phyloP scores from a whole-genome alignment of 1,140 invertebrate genomes.

The Streblospio benedicti region DNA sequence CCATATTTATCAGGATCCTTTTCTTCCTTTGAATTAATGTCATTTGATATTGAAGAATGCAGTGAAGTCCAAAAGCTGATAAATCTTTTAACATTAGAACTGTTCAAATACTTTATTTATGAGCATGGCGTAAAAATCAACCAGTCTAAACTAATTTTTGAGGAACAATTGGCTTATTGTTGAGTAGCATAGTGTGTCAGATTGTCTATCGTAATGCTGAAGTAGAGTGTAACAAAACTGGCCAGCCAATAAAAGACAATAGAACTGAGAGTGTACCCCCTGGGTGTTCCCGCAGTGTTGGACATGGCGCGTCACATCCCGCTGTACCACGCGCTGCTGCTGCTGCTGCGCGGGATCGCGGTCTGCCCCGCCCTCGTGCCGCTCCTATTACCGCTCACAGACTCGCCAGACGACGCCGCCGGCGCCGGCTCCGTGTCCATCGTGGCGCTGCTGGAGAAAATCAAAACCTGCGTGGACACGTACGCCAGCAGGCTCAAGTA shows the following conservation, averaged over 20 bases:
- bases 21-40: no score
- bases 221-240: background rate
- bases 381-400: slow-evolving; percentile 57
- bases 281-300: slow-evolving; percentile 54
- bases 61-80: no score
- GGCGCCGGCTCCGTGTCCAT: slow-evolving; percentile 27
- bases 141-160: no score
- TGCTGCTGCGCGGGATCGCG: slow-evolving; percentile 70
- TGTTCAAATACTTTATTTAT: no score
- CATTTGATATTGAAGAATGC: no score
- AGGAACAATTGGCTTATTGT: no score
- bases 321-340: slow-evolving; percentile 73
- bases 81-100: no score
- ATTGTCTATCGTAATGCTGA: background rate
- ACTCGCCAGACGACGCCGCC: slow-evolving; percentile 32
- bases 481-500: slow-evolving; percentile 75
- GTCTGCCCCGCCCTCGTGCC: slow-evolving; percentile 59
- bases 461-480: slow-evolving; percentile 83
- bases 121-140: no score
- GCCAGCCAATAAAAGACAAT: background rate
- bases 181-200: no score
- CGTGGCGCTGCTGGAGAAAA: slow-evolving; percentile 61
- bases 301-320: slow-evolving; percentile 92
- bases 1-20: no score
- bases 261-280: background rate